A percentile compares a stretch with the other conserved stretches of the same genome.
These are phyloP conservation scores for Mormyrops attenuatus DNA, from an alignment of 2,797 vertebrate genomes.

Conservation along the genomic window DNA sequence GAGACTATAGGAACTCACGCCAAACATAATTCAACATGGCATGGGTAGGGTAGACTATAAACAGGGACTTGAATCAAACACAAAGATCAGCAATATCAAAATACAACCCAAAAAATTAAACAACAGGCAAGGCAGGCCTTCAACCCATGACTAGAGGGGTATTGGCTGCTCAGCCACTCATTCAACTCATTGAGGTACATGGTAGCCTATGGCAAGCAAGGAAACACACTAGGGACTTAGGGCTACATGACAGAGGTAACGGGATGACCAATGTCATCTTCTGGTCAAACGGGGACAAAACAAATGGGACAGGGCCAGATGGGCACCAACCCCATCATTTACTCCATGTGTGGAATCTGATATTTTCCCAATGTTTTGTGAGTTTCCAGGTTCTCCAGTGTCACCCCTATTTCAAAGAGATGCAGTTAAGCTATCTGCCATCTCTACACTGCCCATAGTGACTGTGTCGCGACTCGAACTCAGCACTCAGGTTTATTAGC, in stretches of 20 bases:
- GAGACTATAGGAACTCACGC: background rate
- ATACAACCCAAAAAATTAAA: background rate
- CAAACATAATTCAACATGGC: background rate
- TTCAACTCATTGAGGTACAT: background rate
- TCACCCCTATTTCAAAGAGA: background rate
- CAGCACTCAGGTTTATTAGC: no score
- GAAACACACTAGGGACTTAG: background rate
- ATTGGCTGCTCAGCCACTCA: background rate
- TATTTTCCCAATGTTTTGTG: no score
- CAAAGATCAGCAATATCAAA: background rate
- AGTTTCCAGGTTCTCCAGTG: background rate
- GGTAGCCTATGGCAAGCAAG: background rate
- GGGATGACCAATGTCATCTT: background rate
- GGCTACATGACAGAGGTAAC: background rate
- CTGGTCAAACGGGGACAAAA: no score
- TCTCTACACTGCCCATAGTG: background rate
- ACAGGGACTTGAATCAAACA: background rate
- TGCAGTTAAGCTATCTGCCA: background rate
- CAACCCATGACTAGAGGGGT: background rate
- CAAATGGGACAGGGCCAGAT: no score
- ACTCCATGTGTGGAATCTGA: no score
- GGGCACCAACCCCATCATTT: no score
- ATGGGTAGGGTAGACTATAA: background rate
- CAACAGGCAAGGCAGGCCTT: no score
- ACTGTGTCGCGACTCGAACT: background rate